Conservation (phyloP, 2,113 vertebrate species). For the rat (Rattus norvegicus) region DNA sequence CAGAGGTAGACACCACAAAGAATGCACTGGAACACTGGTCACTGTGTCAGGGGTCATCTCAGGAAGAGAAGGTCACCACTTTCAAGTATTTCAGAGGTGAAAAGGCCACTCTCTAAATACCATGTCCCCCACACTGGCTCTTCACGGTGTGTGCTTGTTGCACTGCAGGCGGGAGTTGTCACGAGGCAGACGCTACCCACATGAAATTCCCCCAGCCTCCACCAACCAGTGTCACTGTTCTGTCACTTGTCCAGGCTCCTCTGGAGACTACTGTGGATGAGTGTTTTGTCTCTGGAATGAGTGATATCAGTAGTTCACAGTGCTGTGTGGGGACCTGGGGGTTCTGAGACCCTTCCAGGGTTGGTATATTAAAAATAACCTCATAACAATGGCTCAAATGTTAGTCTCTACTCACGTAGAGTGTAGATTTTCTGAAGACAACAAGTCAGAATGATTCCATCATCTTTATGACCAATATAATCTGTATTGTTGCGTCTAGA, state of each 20-base stretch:
- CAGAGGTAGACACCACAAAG: slow-evolving; percentile 54
- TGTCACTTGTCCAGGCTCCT: not conserved
- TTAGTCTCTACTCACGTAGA: not conserved
- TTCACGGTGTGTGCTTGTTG: not conserved
- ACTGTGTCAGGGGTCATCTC: slow-evolving; percentile 60
- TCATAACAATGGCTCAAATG: not conserved
- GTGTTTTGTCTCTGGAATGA: not conserved
- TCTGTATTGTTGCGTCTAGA: not conserved
- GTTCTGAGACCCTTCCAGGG: not conserved
- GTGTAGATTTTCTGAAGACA: not conserved
- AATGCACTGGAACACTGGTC: slow-evolving; percentile 59
- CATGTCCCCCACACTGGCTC: not conserved
- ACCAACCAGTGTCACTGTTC: slow-evolving; percentile 24
- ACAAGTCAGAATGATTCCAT: not conserved
- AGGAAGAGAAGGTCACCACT: slow-evolving; percentile 59
- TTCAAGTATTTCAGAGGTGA: slow-evolving; percentile 72
- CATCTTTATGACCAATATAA: not conserved
- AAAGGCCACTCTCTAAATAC: slow-evolving; percentile 60
- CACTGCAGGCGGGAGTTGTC: slow-evolving; percentile 9
- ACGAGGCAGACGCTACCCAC: not conserved
- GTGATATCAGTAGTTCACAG: not conserved
- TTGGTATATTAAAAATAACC: not conserved
- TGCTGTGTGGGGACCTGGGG: not conserved
- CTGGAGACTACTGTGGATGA: not conserved
- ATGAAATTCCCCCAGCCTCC: slow-evolving; percentile 37